A percentile compares a stretch with the other conserved stretches of the same genome.
These are phyloP conservation scores for Andrena bucephala DNA, from an alignment of 2,888 invertebrate genomes.

Conservation along the genomic window DNA sequence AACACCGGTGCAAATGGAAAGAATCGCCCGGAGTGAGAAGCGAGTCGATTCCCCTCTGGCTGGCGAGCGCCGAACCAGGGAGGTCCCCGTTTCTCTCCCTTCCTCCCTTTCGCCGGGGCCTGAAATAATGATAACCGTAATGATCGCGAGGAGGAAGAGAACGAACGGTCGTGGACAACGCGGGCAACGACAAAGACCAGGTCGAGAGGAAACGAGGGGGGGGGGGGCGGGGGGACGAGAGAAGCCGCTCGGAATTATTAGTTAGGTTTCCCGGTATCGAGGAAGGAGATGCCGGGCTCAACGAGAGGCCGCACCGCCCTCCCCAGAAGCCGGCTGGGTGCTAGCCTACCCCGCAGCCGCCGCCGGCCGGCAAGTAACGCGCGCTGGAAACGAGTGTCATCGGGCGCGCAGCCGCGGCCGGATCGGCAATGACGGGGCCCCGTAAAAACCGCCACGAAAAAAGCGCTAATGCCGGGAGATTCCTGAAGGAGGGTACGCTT, in stretches of 20 bases:
- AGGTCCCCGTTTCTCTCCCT: slow-evolving; percentile 41
- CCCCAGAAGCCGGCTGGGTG: too few species aligned
- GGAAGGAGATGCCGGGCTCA: slow-evolving; percentile 28
- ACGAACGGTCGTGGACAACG: slow-evolving; percentile 1
- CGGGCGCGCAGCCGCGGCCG: slow-evolving; percentile 48
- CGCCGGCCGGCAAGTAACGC: slow-evolving; percentile 31
- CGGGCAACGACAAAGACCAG: slow-evolving; percentile 18
- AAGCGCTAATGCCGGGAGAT: slow-evolving; percentile 68
- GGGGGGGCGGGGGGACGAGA: not conserved
- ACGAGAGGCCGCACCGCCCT: not conserved
- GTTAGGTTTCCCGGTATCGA: slow-evolving; percentile 64
- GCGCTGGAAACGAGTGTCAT: slow-evolving; percentile 67
- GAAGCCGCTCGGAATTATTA: slow-evolving; percentile 63
- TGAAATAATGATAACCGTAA: slow-evolving; percentile 66
- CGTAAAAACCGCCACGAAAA: slow-evolving; percentile 65
- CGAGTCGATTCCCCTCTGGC: slow-evolving; percentile 34
- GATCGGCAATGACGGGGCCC: slow-evolving; percentile 50
- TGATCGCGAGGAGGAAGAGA: slow-evolving; percentile 42
- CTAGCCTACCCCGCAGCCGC: not conserved
- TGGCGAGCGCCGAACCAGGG: slow-evolving; percentile 35
- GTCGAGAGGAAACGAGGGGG: not conserved
- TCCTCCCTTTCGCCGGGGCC: not conserved
- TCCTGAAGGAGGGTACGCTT: slow-evolving; percentile 57
- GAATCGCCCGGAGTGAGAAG: slow-evolving; percentile 64
- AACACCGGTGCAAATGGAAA: slow-evolving; percentile 63